Percentiles rank a stretch among this genome's conserved stretches.
phyloP scores from a whole-genome alignment of 2,888 invertebrate genomes.

The Athalia rosae region DNA sequence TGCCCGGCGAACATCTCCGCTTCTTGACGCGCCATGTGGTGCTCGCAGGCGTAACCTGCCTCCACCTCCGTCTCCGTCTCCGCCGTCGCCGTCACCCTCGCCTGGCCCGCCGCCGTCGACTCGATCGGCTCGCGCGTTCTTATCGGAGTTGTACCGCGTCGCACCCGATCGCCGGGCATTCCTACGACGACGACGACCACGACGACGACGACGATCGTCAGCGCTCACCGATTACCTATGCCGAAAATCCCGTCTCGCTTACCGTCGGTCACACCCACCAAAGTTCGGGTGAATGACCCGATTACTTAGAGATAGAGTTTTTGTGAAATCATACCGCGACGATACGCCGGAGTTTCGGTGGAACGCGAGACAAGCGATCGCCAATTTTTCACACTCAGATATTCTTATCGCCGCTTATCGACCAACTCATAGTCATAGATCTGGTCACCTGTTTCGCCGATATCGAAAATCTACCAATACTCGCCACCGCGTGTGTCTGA shows the following conservation, averaged over 20 bases:
- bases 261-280: constrained; percentile 22
- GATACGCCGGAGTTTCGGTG: too few relatives aligned
- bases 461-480: not conserved
- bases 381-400: too few relatives aligned
- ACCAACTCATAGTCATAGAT: too few relatives aligned
- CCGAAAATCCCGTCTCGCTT: constrained; percentile 26
- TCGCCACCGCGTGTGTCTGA: not conserved
- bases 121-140: constrained; percentile 10
- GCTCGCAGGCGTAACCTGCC: constrained; percentile 44
- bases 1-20: constrained; percentile 40
- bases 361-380: too few relatives aligned
- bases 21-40: constrained; percentile 46
- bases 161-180: too few relatives aligned
- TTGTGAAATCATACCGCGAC: too few relatives aligned
- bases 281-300: constrained; percentile 8
- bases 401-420: too few relatives aligned
- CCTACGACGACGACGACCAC: not conserved
- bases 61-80: constrained; percentile 27
- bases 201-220: not conserved
- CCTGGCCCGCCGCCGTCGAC: constrained; percentile 5
- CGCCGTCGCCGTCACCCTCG: not conserved
- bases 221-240: constrained; percentile 29
- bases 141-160: too few relatives aligned
- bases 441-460: not conserved
- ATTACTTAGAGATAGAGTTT: constrained; percentile 8